A percentile compares a stretch with the other conserved stretches of the same genome.
Conservation (phyloP, 2,113 vertebrate species). For the Alexandromys fortis region DNA sequence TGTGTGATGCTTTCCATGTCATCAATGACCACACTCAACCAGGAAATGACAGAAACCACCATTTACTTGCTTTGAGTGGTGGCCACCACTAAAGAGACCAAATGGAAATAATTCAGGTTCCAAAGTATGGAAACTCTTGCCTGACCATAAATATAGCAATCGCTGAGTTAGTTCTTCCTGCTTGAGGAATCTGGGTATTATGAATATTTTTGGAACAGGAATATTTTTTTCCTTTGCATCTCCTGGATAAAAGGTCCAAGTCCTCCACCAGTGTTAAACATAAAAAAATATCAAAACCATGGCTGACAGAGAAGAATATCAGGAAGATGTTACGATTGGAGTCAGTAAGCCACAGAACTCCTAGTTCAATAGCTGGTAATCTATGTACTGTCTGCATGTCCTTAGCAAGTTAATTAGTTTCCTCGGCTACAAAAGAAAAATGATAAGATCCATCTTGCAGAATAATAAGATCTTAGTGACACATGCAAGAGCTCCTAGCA, state of each 20-base stretch:
- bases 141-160: not conserved
- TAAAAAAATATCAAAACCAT: slow-evolving; percentile 2
- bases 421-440: slow-evolving; percentile 29
- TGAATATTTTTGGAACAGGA: not conserved
- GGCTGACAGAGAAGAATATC: not conserved
- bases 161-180: slow-evolving; percentile 14
- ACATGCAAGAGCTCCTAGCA: not conserved
- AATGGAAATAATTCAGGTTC: slow-evolving; percentile 43
- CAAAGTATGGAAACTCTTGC: slow-evolving; percentile 15
- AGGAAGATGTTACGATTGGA: slow-evolving; percentile 13
- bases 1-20: not conserved
- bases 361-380: not conserved
- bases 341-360: not conserved
- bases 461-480: not conserved
- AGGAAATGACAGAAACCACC: slow-evolving; percentile 5
- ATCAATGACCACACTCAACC: not conserved
- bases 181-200: slow-evolving; percentile 17
- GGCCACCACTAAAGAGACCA: not conserved
- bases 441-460: not conserved
- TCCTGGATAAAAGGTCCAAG: not conserved
- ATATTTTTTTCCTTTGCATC: slow-evolving; percentile 41
- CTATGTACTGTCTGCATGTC: not conserved
- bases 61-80: slow-evolving; percentile 43
- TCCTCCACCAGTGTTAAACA: not conserved
- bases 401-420: slow-evolving; percentile 2